Percentiles rank a stretch among this genome's conserved stretches.
Conservation (phyloP, 2,113 vertebrate genomes). For the Speoplatyrhinus poulsoni region DNA sequence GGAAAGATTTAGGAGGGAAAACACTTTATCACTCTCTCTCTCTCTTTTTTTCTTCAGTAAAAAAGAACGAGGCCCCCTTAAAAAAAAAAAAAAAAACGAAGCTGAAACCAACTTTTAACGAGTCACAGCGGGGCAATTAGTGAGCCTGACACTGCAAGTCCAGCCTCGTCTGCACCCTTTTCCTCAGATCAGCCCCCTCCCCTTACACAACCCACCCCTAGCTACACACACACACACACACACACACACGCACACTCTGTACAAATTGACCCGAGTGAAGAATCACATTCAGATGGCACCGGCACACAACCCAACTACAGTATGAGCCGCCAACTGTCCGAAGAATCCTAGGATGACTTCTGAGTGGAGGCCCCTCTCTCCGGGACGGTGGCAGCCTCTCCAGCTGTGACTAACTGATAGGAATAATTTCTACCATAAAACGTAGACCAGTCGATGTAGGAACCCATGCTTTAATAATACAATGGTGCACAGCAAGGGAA, state of each 20-base stretch:
- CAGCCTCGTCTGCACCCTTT: background rate
- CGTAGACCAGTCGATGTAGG: too few species aligned
- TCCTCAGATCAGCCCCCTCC: background rate
- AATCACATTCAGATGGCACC: too few species aligned
- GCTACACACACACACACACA: too few species aligned
- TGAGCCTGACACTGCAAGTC: constrained; percentile 1
- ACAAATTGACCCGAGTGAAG: background rate
- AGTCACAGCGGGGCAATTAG: background rate
- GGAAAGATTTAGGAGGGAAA: background rate
- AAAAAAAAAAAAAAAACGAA: background rate
- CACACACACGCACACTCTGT: background rate
- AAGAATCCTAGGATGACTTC: too few species aligned
- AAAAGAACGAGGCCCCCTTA: background rate
- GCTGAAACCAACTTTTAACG: background rate
- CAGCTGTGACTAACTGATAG: too few species aligned
- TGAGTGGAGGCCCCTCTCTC: too few species aligned
- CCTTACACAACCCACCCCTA: background rate
- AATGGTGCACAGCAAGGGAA: too few species aligned
- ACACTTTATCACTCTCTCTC: background rate
- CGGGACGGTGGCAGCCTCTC: too few species aligned
- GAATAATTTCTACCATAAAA: too few species aligned
- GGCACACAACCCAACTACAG: too few species aligned
- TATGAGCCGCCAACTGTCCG: too few species aligned
- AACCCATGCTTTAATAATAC: too few species aligned
- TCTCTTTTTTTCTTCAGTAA: background rate